These are phyloP conservation scores for Paedocypris micromegethes DNA, from an alignment of 2,797 vertebrate genomes.

Conservation along the genomic window DNA sequence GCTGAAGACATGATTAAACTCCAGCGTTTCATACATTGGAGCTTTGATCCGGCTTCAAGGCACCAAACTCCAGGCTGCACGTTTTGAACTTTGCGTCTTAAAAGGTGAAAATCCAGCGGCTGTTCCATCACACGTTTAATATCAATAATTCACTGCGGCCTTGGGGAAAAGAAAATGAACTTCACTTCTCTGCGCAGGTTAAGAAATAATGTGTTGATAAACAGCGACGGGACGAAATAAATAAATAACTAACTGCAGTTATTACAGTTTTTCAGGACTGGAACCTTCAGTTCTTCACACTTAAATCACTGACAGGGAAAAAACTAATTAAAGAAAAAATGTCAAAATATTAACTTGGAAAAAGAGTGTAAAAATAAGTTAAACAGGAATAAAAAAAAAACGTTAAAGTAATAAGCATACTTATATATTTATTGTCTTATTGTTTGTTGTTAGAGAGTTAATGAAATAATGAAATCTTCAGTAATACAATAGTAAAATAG, in stretches of 20 bases:
- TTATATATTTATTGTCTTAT: too few relatives aligned
- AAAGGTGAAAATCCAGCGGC: constrained; percentile 58
- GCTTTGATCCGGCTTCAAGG: constrained; percentile 70
- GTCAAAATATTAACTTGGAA: too few relatives aligned
- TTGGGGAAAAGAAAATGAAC: constrained; percentile 43
- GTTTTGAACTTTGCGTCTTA: constrained; percentile 53
- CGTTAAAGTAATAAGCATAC: too few relatives aligned
- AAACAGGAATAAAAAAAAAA: background rate
- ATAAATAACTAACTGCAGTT: constrained; percentile 19
- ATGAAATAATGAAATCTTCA: too few relatives aligned
- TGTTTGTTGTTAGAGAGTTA: too few relatives aligned
- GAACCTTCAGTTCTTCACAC: background rate
- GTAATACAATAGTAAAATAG: too few relatives aligned
- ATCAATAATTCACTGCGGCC: constrained; percentile 54
- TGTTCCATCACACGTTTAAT: constrained; percentile 60
- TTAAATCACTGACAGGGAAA: background rate
- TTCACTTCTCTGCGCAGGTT: constrained; percentile 39
- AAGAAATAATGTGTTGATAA: constrained; percentile 45
- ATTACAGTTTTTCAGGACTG: constrained; percentile 38
- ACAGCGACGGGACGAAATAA: constrained; percentile 20
- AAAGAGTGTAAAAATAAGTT: background rate
- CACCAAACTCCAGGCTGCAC: constrained; percentile 40
- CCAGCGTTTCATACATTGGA: constrained; percentile 59
- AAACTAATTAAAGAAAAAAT: background rate
- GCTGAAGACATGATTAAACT: constrained; percentile 62